These are phyloP conservation scores for Cydia strobilella DNA, from an alignment of 1,140 invertebrate genomes.

Conservation along the genomic window DNA sequence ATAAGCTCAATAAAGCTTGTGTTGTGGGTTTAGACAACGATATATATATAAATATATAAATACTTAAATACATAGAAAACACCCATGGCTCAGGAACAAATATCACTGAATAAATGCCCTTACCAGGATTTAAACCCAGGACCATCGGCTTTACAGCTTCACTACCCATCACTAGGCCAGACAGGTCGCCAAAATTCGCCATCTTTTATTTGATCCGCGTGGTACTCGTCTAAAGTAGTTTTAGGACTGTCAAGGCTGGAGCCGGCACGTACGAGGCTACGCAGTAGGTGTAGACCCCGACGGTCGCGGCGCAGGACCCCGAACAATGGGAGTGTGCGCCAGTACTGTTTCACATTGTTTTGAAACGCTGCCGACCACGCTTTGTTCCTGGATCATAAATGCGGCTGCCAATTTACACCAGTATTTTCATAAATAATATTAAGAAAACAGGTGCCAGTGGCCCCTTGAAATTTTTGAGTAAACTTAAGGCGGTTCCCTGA, in stretches of 20 bases:
- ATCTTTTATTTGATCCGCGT: neutral
- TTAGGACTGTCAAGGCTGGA: neutral
- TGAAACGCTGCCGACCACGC: neutral
- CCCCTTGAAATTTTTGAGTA: no score
- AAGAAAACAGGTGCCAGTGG: neutral
- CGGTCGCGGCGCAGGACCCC: slow-evolving; percentile 25
- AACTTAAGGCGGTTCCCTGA: no score
- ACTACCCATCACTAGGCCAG: no score
- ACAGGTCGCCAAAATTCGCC: no score
- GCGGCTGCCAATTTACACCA: slow-evolving; percentile 7
- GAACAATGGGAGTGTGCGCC: slow-evolving; percentile 24
- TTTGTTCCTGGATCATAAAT: slow-evolving; percentile 38
- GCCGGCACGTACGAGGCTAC: neutral
- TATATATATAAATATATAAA: no score
- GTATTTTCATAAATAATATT: neutral
- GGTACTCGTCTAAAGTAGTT: neutral
- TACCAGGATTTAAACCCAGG: no score
- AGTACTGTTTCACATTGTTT: slow-evolving; percentile 37
- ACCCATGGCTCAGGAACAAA: no score
- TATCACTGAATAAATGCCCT: no score
- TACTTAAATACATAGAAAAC: no score
- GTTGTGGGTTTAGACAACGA: no score
- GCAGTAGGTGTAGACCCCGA: slow-evolving; percentile 7
- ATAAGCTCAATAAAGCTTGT: no score
- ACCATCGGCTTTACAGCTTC: no score